Percentiles rank a stretch among this genome's conserved stretches.
Evolutionary conservation across 2,888 invertebrate species (phyloP).

Genomic region (Trissolcus brochymenae): DNA sequence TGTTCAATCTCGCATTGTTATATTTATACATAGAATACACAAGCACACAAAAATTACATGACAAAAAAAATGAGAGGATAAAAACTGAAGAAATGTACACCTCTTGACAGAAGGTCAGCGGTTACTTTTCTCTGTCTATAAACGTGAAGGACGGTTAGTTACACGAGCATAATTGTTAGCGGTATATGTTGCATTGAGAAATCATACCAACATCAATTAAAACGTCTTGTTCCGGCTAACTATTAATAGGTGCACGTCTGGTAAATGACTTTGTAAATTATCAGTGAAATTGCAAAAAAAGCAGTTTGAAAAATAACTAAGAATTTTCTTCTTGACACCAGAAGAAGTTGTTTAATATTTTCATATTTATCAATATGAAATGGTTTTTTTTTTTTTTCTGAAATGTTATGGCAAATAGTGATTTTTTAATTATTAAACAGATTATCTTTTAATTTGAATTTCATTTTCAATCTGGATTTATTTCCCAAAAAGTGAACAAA

Average conservation of each 20-base stretch:
- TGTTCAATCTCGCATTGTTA: too few relatives aligned
- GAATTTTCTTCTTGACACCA: too few relatives aligned
- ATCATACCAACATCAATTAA: conserved; percentile 51
- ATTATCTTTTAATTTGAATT: too few relatives aligned
- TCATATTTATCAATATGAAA: too few relatives aligned
- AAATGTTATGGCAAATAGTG: too few relatives aligned
- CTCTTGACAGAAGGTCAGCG: conserved; percentile 46
- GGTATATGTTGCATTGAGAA: conserved; percentile 41
- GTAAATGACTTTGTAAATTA: conserved; percentile 43
- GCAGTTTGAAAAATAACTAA: too few relatives aligned
- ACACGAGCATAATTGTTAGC: conserved; percentile 40
- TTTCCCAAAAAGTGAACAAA: too few relatives aligned
- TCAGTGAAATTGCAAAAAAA: neutral
- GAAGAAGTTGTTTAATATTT: too few relatives aligned
- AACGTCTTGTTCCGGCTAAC: conserved; percentile 57
- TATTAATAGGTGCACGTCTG: conserved; percentile 53
- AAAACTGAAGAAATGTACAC: conserved; percentile 14
- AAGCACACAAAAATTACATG: neutral
- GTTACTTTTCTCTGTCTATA: conserved; percentile 45
- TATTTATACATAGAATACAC: neutral
- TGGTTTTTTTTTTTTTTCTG: too few relatives aligned
- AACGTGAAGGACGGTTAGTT: conserved; percentile 49
- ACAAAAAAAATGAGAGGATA: conserved; percentile 25
- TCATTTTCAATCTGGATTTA: too few relatives aligned
- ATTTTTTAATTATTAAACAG: too few relatives aligned